Conservation (phyloP, 2,797 vertebrate species). For the Galago senegalensis region DNA sequence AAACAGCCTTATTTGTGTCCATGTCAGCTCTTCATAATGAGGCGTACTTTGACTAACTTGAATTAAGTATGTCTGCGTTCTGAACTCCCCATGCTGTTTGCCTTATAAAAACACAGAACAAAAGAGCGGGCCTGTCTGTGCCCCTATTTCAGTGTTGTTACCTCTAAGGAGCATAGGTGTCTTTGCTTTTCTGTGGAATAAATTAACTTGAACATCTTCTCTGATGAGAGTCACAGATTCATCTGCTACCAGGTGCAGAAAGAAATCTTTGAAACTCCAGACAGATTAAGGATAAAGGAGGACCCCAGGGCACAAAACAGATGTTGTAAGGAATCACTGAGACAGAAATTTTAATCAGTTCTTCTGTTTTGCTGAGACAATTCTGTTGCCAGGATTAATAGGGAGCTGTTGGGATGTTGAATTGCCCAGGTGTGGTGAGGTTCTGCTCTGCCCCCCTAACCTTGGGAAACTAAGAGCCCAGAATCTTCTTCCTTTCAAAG, state of each 20-base stretch:
- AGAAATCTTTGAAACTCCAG: conserved; percentile 81
- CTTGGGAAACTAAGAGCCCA: conserved; percentile 5
- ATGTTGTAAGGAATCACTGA: conserved; percentile 81
- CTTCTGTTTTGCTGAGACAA: conserved; percentile 77
- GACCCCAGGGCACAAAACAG: conserved; percentile 80
- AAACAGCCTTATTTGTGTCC: conserved; percentile 68
- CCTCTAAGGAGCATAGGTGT: conserved; percentile 72
- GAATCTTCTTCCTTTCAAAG: not conserved
- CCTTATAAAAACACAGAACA: conserved; percentile 69
- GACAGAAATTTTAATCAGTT: conserved; percentile 84
- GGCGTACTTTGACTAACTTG: conserved; percentile 70
- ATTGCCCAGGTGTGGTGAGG: conserved; percentile 78
- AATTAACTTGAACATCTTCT: conserved; percentile 80
- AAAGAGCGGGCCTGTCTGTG: conserved; percentile 48
- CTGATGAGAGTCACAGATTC: conserved; percentile 78
- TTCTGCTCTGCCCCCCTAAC: conserved; percentile 41
- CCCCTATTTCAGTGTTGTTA: conserved; percentile 22
- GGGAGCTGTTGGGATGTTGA: conserved; percentile 43
- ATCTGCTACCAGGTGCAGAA: conserved; percentile 82
- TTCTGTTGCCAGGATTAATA: conserved; percentile 77
- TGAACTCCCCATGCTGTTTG: conserved; percentile 47
- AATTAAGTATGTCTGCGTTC: conserved; percentile 66
- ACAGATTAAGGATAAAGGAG: conserved; percentile 78
- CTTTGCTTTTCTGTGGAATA: conserved; percentile 76
- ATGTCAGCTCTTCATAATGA: conserved; percentile 64